Base-by-base conservation (phyloP, 92 coral and sea anemone species). In the Phenganax stokvisi region DNA sequence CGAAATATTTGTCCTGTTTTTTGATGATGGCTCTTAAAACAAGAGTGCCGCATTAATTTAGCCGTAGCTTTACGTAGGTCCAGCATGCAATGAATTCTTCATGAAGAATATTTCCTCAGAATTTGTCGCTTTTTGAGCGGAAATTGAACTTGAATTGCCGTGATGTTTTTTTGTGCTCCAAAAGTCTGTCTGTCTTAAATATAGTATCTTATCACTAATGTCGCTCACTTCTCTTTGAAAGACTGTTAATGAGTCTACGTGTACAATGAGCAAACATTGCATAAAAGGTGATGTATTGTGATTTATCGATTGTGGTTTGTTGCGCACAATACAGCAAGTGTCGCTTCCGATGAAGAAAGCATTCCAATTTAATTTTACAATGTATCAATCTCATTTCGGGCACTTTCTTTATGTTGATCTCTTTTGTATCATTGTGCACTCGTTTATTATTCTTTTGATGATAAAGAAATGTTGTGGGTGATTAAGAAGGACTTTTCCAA, bases 311-410 rank as follows among this genome's bases (percentile, higher is more conserved):
- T 37, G 47, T 37, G 47, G 47, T 37, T 1, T 37, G 47, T 37
- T 37, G 47, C 47, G 52, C 47, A 37, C 73, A 68, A 68, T 68
- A 68, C 53, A 68, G 16, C 52, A 68, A 68, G 73, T 68, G 73
- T 68, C 73, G 73, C 73, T 68, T 68, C 73, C 73, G 73, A 30
- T 12, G n/a, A 37, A 68, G 73, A 68, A 68, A 68, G 73, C 31
- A 68, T 68, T 68, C 17, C 73, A 30, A 68, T 68, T 68, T 68
- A 68, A 29, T 68, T 68, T 68, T 68, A 68, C 73, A 68, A 68
- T 30, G 73, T 7, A 68, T 68, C 73, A n/a, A 37, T 37, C 47
- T 37, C 3, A 37, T 53, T 11, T 16, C 73, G 29, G 20, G 73
- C 53, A 68, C 13, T 53, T 12, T 10, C 53, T 9, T 12, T 30